Percentiles rank a stretch among this genome's conserved stretches.
phyloP scores from a whole-genome alignment of 2,888 invertebrate species.

The Beris morrisii region DNA sequence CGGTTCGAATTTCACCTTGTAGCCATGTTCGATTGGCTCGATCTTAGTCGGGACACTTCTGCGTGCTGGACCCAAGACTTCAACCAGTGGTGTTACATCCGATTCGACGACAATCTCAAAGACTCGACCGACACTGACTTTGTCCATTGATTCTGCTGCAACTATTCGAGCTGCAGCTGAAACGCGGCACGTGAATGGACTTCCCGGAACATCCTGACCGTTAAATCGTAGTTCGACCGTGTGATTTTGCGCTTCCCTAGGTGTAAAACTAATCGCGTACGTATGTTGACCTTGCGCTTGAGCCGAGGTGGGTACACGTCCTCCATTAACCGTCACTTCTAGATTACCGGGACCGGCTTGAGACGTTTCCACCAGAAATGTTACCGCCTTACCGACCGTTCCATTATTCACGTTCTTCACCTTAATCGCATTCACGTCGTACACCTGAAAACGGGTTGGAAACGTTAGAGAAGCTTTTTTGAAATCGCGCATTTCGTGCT shows the following conservation, averaged over 20 bases:
- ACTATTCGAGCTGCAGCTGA: constrained; percentile 83
- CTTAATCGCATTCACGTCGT: constrained; percentile 91
- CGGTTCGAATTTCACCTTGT: constrained; percentile 74
- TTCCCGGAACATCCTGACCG: constrained; percentile 90
- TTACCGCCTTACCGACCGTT: constrained; percentile 86
- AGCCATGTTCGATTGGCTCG: constrained; percentile 54
- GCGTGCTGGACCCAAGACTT: constrained; percentile 75
- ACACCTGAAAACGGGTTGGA: constrained; percentile 62
- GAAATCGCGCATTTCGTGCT: too few species aligned
- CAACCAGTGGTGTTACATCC: constrained; percentile 77
- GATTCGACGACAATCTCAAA: constrained; percentile 88
- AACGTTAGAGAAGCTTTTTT: too few species aligned
- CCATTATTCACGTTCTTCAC: constrained; percentile 89
- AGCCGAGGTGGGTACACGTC: constrained; percentile 93
- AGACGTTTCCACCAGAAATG: constrained; percentile 94
- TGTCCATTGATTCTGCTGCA: constrained; percentile 82
- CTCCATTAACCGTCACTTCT: constrained; percentile 97
- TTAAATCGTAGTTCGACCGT: constrained; percentile 95
- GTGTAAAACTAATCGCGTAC: constrained; percentile 96
- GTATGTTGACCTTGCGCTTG: constrained; percentile 96
- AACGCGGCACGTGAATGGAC: constrained; percentile 59
- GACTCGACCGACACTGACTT: constrained; percentile 82
- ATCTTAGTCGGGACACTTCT: constrained; percentile 70
- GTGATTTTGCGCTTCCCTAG: constrained; percentile 86
- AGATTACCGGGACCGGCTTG: constrained; percentile 98